These are phyloP conservation scores for Paelopatides confundens DNA, from an alignment of 53 echinoderm and acorn worm species.

Conservation along the genomic window DNA sequence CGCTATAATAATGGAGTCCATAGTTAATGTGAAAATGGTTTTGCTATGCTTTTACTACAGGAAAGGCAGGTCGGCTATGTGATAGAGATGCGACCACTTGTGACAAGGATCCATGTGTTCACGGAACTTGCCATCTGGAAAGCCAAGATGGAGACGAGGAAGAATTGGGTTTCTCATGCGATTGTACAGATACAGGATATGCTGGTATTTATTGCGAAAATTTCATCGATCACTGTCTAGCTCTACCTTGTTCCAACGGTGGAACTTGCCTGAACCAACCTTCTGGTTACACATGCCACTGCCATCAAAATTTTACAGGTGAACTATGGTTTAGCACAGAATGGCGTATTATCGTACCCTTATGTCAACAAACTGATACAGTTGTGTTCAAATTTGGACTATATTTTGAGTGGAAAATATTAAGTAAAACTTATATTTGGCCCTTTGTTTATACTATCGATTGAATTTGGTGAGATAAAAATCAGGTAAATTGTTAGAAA, in stretches of 20 bases:
- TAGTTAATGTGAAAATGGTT: no score
- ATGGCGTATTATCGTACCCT: no score
- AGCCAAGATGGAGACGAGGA: not conserved
- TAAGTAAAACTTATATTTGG: not conserved
- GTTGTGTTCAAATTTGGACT: no score
- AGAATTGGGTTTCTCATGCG: not conserved
- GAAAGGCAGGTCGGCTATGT: slow-evolving; percentile 13
- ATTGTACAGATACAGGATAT: slow-evolving; percentile 18
- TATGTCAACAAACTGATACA: no score
- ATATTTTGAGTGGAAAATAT: no score
- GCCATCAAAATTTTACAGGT: slow-evolving; percentile 32
- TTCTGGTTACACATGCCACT: slow-evolving; percentile 14
- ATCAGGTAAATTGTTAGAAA: no score
- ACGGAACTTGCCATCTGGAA: not conserved
- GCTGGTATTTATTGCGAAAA: slow-evolving; percentile 37
- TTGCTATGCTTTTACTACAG: not conserved
- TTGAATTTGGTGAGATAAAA: no score
- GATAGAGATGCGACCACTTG: slow-evolving; percentile 36
- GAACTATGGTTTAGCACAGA: not conserved
- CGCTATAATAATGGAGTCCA: no score
- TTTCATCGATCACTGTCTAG: slow-evolving; percentile 3
- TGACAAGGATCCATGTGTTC: slow-evolving; percentile 17
- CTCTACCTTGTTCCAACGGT: slow-evolving; percentile 8
- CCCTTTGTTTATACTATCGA: not conserved
- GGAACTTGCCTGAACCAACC: not conserved